A percentile compares a stretch with the other conserved stretches of the same genome.
phyloP scores from a whole-genome alignment of 1,140 invertebrate genomes.

The Rhyacophila brunnea region DNA sequence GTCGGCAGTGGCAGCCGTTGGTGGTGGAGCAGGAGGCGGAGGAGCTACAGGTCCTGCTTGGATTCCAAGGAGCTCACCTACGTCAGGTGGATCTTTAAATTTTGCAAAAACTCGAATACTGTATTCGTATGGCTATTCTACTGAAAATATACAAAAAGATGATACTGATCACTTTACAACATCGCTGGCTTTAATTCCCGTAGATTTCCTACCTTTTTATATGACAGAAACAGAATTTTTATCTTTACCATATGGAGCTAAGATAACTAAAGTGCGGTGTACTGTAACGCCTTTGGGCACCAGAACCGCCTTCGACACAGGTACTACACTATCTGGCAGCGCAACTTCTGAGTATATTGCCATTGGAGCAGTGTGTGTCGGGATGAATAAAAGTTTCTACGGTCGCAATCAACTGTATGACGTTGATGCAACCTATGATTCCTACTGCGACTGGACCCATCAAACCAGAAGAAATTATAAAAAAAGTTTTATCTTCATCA shows the following conservation, averaged over 20 bases:
- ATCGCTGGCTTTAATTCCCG: constrained; percentile 18
- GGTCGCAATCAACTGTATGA: constrained; percentile 3
- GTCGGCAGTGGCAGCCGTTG: no score
- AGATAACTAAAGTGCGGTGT: constrained; percentile 15
- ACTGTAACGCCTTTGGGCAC: constrained; percentile 22
- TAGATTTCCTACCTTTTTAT: constrained; percentile 28
- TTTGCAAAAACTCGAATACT: no score
- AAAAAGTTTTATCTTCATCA: no score
- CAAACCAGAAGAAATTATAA: no score
- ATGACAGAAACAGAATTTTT: constrained; percentile 15
- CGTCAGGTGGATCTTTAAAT: no score
- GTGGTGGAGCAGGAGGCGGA: no score
- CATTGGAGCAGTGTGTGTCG: constrained; percentile 10
- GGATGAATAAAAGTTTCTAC: constrained; percentile 14
- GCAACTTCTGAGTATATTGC: constrained; percentile 23
- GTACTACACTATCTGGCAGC: constrained; percentile 8
- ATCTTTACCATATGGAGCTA: constrained; percentile 11
- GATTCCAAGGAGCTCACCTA: no score
- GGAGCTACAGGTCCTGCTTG: no score
- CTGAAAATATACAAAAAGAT: no score
- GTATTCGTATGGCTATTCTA: no score
- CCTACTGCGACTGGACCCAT: no score
- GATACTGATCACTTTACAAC: not conserved
- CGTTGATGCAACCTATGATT: no score
- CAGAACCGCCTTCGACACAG: constrained; percentile 23